Conservation (phyloP, 1,140 invertebrate species). For the Halictus rubicundus region DNA sequence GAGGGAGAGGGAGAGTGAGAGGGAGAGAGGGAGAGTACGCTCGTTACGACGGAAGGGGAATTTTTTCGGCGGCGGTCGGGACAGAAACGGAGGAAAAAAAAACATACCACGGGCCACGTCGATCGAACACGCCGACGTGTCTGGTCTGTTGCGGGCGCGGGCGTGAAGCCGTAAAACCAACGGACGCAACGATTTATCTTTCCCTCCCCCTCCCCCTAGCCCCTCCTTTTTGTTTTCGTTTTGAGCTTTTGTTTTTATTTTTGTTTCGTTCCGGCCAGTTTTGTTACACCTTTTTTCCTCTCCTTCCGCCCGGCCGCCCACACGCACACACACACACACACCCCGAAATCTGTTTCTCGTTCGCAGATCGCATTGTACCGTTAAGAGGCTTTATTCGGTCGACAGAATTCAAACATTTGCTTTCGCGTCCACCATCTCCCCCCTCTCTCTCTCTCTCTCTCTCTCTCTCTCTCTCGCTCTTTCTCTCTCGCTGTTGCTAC, state of each 20-base stretch:
- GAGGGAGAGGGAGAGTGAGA: background rate
- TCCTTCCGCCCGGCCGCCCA: too few species aligned
- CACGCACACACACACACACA: too few species aligned
- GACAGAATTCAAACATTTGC: slow-evolving; percentile 19
- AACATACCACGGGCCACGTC: background rate
- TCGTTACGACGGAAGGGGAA: background rate
- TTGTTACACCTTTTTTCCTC: too few species aligned
- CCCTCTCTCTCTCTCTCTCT: too few species aligned
- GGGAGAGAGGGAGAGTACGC: background rate
- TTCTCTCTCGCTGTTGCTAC: too few species aligned
- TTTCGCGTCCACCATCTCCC: background rate
- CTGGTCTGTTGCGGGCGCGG: background rate
- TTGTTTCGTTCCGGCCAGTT: too few species aligned
- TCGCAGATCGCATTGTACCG: background rate
- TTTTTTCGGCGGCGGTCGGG: background rate
- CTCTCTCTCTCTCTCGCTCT: too few species aligned
- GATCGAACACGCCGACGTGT: slow-evolving; percentile 16
- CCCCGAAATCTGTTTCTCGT: slow-evolving; percentile 15
- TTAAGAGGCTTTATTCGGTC: slow-evolving; percentile 19
- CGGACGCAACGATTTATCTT: slow-evolving; percentile 20
- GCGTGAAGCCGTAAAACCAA: slow-evolving; percentile 17
- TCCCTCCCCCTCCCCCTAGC: too few species aligned
- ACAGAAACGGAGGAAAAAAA: too few species aligned
- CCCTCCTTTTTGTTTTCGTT: too few species aligned
- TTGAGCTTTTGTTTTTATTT: too few species aligned